A percentile compares a stretch with the other conserved stretches of the same genome.
Conservation (phyloP, 2,888 invertebrate species). For the Synanthedon vespiformis region DNA sequence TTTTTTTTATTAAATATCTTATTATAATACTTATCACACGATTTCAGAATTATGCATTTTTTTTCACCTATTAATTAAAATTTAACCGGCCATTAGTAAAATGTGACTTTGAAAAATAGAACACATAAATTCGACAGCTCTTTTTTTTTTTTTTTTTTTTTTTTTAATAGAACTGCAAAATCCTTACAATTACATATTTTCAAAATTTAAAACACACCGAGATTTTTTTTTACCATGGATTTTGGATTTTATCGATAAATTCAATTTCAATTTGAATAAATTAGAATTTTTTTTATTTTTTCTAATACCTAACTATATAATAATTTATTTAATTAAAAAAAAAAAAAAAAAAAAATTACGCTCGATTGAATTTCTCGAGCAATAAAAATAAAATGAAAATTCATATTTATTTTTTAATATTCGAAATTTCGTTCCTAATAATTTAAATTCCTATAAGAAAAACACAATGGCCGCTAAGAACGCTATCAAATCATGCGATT, state of each 20-base stretch:
- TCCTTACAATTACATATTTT: not conserved
- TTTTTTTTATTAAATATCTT: slow-evolving; percentile 12
- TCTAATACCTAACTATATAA: not conserved
- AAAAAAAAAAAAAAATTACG: not conserved
- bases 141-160: too few relatives aligned
- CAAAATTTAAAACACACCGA: slow-evolving; percentile 7
- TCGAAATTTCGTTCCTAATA: too few relatives aligned
- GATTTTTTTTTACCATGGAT: slow-evolving; percentile 5
- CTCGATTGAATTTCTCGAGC: too few relatives aligned
- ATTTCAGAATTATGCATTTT: slow-evolving; percentile 9
- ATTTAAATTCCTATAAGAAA: too few relatives aligned
- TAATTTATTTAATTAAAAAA: not conserved
- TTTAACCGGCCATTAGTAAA: not conserved
- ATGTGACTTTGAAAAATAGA: not conserved
- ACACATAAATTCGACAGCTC: not conserved
- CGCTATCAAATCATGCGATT: too few relatives aligned
- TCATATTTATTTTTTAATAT: too few relatives aligned
- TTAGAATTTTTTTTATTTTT: not conserved
- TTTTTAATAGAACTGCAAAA: not conserved
- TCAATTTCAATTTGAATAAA: not conserved
- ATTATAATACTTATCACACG: slow-evolving; percentile 40
- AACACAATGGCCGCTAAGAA: too few relatives aligned
- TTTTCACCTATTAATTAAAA: not conserved
- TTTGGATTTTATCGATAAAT: not conserved
- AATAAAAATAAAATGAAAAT: too few relatives aligned